Evolutionary conservation across 2,797 vertebrate genomes (phyloP).

Genomic region (Intellagama lesueurii): DNA sequence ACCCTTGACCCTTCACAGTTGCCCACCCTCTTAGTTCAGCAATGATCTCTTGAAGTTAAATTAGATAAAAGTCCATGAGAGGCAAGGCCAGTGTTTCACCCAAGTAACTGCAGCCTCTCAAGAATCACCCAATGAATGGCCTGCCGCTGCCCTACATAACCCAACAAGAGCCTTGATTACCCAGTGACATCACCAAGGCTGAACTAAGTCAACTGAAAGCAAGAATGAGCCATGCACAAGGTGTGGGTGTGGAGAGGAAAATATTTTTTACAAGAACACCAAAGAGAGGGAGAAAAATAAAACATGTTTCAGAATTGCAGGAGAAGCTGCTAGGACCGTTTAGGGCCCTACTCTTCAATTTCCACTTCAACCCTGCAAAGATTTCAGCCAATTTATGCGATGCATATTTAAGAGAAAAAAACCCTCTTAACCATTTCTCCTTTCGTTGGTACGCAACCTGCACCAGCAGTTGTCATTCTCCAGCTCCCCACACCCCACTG

Average conservation of each 20-base stretch:
- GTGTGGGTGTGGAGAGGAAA: no score
- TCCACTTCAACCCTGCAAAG: fast-evolving
- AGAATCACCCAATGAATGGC: neutral
- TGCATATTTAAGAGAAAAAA: fast-evolving
- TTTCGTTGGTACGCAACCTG: constrained; percentile 28
- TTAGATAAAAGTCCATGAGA: neutral
- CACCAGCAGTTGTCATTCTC: constrained; percentile 52
- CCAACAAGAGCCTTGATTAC: neutral
- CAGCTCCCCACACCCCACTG: constrained; percentile 6
- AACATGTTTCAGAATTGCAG: neutral
- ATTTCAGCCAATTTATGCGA: neutral
- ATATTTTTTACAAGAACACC: neutral
- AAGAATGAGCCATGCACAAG: neutral
- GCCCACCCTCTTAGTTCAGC: neutral
- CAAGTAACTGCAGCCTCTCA: neutral
- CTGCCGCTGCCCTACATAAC: no score
- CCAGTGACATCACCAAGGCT: neutral
- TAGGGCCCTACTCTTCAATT: no score
- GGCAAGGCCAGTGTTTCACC: neutral
- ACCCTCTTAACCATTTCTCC: constrained; percentile 21
- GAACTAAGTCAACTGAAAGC: neutral
- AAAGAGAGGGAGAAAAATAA: neutral
- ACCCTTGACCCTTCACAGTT: no score
- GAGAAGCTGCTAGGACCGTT: neutral
- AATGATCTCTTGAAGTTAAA: neutral